Percentiles rank a stretch among this genome's conserved stretches.
Conservation (phyloP, 2,888 invertebrate species). For the Heterodera filipjevi region DNA sequence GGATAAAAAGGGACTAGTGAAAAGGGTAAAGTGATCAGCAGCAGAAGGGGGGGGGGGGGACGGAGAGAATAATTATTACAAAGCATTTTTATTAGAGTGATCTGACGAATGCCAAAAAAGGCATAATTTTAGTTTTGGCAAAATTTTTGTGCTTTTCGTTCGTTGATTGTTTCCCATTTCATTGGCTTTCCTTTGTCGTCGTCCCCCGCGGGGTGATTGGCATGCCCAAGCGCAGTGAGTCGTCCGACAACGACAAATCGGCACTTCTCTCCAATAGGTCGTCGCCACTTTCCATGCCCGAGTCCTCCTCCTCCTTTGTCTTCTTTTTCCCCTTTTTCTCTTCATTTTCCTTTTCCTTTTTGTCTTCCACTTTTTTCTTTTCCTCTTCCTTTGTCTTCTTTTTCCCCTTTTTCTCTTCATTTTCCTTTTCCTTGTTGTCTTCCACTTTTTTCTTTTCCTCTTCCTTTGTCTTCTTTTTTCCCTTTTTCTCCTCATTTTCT, state of each 20-base stretch:
- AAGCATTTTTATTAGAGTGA: too few relatives aligned
- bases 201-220: neutral
- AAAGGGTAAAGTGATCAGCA: too few relatives aligned
- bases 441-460: too few relatives aligned
- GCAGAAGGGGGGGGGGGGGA: too few relatives aligned
- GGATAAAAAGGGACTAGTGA: too few relatives aligned
- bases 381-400: slow-evolving; percentile 44
- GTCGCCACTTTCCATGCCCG: slow-evolving; percentile 24
- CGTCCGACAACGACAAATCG: neutral
- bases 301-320: slow-evolving; percentile 13
- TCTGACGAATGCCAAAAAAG: too few relatives aligned
- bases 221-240: neutral
- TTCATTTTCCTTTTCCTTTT: neutral
- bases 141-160: neutral
- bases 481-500: too few relatives aligned
- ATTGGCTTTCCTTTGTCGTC: neutral
- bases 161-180: neutral
- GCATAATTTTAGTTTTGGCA: neutral
- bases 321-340: neutral
- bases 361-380: slow-evolving; percentile 12
- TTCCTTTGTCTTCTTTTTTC: too few relatives aligned
- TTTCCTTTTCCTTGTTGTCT: slow-evolving; percentile 6
- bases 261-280: neutral
- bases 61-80: too few relatives aligned
- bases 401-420: slow-evolving; percentile 24